Conservation (phyloP, 1,140 invertebrate genomes). For the Zaprionus ghesquierei region DNA sequence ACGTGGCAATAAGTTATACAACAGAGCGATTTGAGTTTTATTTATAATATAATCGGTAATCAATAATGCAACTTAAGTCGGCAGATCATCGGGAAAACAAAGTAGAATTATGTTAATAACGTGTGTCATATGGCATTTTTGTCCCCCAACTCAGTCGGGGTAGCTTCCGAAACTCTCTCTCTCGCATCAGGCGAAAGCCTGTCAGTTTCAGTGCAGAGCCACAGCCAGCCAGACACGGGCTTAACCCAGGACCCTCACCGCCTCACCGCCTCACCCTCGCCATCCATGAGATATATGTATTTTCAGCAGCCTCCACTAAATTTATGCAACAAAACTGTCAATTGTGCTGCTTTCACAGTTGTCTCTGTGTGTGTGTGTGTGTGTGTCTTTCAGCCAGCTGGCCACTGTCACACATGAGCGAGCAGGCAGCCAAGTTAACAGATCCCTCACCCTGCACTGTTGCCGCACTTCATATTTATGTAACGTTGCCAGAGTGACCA, state of each 20-base stretch:
- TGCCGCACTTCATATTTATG: conserved; percentile 38
- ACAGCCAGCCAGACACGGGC: neutral
- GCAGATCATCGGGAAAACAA: conserved; percentile 18
- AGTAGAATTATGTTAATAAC: conserved; percentile 30
- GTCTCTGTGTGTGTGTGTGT: neutral
- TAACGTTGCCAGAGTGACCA: conserved; percentile 33
- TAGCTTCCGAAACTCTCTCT: neutral
- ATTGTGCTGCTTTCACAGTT: conserved; percentile 29
- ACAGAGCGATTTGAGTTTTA: no score
- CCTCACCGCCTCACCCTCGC: no score
- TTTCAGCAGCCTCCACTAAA: conserved; percentile 30
- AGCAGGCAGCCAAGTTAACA: conserved; percentile 46
- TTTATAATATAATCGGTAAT: conserved; percentile 1
- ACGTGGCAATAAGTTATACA: no score
- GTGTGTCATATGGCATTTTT: conserved; percentile 36
- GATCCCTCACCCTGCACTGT: neutral
- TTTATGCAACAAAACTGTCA: conserved; percentile 52
- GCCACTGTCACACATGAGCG: conserved; percentile 49
- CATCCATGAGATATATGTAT: neutral
- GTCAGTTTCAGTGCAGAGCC: conserved; percentile 32
- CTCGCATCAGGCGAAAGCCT: conserved; percentile 17
- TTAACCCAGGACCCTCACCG: neutral
- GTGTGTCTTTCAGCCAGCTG: conserved; percentile 33
- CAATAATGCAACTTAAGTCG: conserved; percentile 12
- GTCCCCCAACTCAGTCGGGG: conserved; percentile 4